These are phyloP conservation scores for Bedellia somnulentella DNA, from an alignment of 2,888 invertebrate species.

Conservation along the genomic window DNA sequence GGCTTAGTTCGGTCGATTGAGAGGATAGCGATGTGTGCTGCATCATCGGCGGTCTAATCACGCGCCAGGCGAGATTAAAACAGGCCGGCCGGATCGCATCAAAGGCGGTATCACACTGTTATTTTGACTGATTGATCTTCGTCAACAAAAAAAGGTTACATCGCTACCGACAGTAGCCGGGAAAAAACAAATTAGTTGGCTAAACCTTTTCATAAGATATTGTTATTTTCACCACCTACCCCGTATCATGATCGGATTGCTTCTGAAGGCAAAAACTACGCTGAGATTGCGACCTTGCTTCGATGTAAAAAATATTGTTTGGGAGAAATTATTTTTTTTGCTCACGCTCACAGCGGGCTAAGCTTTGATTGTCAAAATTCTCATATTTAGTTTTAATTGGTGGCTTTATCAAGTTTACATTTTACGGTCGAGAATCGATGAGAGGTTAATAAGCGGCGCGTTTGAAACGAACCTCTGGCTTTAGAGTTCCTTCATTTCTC, in stretches of 20 bases:
- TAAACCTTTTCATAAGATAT: slow-evolving; percentile 60
- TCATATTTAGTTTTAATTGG: slow-evolving; percentile 63
- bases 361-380: slow-evolving; percentile 58
- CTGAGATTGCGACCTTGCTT: slow-evolving; percentile 49
- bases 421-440: slow-evolving; percentile 58
- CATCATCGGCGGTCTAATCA: slow-evolving; percentile 59
- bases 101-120: slow-evolving; percentile 62
- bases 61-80: slow-evolving; percentile 57
- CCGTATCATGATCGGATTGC: slow-evolving; percentile 28
- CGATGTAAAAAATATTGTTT: slow-evolving; percentile 48
- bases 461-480: slow-evolving; percentile 53
- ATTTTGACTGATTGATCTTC: slow-evolving; percentile 61
- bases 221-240: slow-evolving; percentile 58
- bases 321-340: slow-evolving; percentile 30
- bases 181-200: slow-evolving; percentile 62
- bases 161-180: slow-evolving; percentile 59
- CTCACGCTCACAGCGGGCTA: slow-evolving; percentile 54
- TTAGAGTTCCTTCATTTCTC: slow-evolving; percentile 51
- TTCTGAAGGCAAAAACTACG: slow-evolving; percentile 55
- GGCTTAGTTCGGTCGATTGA: too few species aligned
- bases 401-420: slow-evolving; percentile 63
- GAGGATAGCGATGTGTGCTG: slow-evolving; percentile 26
- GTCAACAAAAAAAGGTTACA: slow-evolving; percentile 49
- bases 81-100: slow-evolving; percentile 54
- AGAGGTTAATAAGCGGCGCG: slow-evolving; percentile 61